phyloP scores from a whole-genome alignment of 2,797 vertebrate species.

The Stomatorhinus walkeri region DNA sequence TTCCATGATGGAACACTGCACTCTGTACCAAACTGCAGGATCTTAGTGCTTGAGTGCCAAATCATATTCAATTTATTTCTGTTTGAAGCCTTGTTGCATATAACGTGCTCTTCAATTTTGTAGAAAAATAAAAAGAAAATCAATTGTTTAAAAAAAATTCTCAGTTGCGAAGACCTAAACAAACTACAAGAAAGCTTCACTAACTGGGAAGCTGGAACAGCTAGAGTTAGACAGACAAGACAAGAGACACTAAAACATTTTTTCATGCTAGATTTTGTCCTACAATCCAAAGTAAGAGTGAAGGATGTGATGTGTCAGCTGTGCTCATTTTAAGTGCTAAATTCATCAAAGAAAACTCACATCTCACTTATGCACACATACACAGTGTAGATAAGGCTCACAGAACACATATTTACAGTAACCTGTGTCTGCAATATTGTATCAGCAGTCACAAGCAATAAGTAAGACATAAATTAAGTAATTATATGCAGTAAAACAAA shows the following conservation, averaged over 20 bases:
- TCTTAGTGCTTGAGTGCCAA: not conserved
- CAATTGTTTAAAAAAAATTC: not conserved
- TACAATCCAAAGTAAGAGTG: not conserved
- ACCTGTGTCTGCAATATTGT: not conserved
- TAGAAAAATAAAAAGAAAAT: not conserved
- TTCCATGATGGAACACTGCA: no score
- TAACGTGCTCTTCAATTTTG: not conserved
- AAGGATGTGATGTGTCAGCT: not conserved
- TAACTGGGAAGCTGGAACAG: not conserved
- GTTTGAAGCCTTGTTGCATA: not conserved
- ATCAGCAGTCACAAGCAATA: not conserved
- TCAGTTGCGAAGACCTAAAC: not conserved
- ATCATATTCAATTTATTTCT: not conserved
- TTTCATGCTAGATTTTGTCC: not conserved
- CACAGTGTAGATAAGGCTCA: not conserved
- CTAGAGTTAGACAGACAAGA: not conserved
- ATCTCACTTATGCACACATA: not conserved
- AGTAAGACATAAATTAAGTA: not conserved
- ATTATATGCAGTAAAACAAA: not conserved
- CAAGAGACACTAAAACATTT: not conserved
- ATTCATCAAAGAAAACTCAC: not conserved
- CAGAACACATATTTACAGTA: not conserved
- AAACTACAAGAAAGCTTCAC: not conserved
- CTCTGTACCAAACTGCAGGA: no score
- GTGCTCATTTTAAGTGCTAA: not conserved